Evolutionary conservation across 1,140 invertebrate genomes (phyloP), one percentile per base, ranked within the genome.

Genomic region (Hylaeus volcanicus): DNA sequence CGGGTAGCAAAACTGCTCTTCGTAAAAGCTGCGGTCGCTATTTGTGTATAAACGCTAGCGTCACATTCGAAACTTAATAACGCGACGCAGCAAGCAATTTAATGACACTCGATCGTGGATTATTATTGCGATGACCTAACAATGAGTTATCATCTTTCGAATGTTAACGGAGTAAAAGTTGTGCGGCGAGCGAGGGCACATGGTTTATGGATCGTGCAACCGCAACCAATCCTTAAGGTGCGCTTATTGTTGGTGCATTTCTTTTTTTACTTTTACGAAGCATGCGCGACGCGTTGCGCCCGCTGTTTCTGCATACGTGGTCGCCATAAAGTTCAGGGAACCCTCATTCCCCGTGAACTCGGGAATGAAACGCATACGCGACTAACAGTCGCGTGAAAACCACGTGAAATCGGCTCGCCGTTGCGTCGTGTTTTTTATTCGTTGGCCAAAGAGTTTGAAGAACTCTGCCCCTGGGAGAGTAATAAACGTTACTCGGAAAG

Each of bases 71-170:
- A 68, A 82, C 63, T 68, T 85, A 84, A 86, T 74, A 64, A 75
- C 61, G 39, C 53, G 58, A 55, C 66, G 69, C 51, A 56, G 61
- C 83, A 41, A 71, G 74, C 74, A 76, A 86, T 58, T 79, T 79
- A 73, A 70, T 58, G 84, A 86, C 80, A 70, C 69, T 43, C 75
- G 48, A 77, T 77, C 80, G 56, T 39, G 72, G 48, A 51, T 84
- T 79, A 84, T 86, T 82, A 79, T 82, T 82, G 74, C 73, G 86
- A 76, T 84, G 66, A 84, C 51, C 81, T 68, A 86, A 86, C 68
- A 69, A 79, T 64, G 74, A 86, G 69, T 81, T 79, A 84, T 79
- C 78, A 75, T 43, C 68, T 70, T 53, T 63, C 76, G 69, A 83
- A 75, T 70, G 79, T 72, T 79, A 75, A 82, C 60, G 55, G 70